Evolutionary conservation across 2,797 vertebrate species (phyloP).

Genomic region (Anisognathus igniventris): DNA sequence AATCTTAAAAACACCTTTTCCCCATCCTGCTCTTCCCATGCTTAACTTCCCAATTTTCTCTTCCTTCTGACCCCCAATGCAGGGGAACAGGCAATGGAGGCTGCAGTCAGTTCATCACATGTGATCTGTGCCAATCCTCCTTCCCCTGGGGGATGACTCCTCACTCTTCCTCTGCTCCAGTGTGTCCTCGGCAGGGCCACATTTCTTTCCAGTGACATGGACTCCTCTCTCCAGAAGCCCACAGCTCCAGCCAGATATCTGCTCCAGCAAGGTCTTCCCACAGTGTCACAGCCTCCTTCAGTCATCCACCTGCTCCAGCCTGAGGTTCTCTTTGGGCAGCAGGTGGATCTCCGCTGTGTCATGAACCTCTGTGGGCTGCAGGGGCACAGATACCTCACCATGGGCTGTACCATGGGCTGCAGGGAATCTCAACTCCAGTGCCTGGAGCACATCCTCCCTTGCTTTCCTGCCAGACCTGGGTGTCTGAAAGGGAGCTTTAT

Average conservation of each 20-base stretch:
- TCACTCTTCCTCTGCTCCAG: background rate
- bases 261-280: fast-evolving
- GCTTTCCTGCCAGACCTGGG: background rate
- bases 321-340: background rate
- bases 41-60: background rate
- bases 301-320: background rate
- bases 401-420: fast-evolving
- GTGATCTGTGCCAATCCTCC: background rate
- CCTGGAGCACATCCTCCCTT: background rate
- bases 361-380: background rate
- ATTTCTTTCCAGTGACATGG: background rate
- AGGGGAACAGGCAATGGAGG: background rate
- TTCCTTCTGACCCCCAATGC: fast-evolving
- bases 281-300: background rate
- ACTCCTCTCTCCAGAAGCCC: background rate
- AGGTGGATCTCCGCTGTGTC: background rate
- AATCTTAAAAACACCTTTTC: background rate
- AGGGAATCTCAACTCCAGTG: fast-evolving
- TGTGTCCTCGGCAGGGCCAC: background rate
- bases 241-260: background rate
- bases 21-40: background rate
- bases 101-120: background rate
- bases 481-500: background rate
- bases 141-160: background rate
- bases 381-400: background rate